Conservation (phyloP, 1,140 invertebrate genomes). For the Lucilia cuprina region DNA sequence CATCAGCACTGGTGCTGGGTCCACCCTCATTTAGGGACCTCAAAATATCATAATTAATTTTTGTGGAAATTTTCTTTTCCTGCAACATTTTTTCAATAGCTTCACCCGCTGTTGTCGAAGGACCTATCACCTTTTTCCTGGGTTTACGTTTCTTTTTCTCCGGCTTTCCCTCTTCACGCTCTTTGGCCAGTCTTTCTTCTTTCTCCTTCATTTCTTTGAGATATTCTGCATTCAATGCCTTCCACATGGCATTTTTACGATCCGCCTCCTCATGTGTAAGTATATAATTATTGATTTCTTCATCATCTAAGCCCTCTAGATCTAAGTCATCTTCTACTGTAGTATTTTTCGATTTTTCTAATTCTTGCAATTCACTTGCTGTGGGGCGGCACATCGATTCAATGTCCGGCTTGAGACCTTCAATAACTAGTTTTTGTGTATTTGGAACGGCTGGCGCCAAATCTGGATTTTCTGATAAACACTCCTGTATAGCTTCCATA, state of each 20-base stretch:
- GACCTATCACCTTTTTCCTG: constrained; percentile 67
- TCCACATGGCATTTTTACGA: constrained; percentile 84
- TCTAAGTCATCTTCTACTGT: constrained; percentile 72
- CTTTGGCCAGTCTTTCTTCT: constrained; percentile 77
- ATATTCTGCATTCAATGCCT: constrained; percentile 83
- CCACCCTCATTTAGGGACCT: constrained; percentile 68
- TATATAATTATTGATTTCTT: constrained; percentile 87
- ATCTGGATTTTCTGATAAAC: constrained; percentile 54
- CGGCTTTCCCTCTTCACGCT: constrained; percentile 80
- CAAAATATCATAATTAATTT: constrained; percentile 97
- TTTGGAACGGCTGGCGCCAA: constrained; percentile 36
- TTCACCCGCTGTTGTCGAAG: constrained; percentile 85
- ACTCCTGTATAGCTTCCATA: constrained; percentile 65
- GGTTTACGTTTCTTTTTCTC: constrained; percentile 76
- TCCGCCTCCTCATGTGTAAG: constrained; percentile 81
- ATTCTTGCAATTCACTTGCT: constrained; percentile 49
- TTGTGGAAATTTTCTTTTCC: constrained; percentile 93
- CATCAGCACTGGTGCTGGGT: constrained; percentile 21
- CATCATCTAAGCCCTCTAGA: constrained; percentile 83
- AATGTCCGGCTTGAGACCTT: constrained; percentile 58
- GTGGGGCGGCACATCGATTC: constrained; percentile 57
- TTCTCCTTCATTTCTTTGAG: constrained; percentile 84
- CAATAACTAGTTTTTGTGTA: constrained; percentile 44
- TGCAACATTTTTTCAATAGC: constrained; percentile 94
- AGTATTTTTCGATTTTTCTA: constrained; percentile 52